Evolutionary conservation across 2,888 invertebrate species (phyloP).

Genomic region (Drosophila mayaguana): DNA sequence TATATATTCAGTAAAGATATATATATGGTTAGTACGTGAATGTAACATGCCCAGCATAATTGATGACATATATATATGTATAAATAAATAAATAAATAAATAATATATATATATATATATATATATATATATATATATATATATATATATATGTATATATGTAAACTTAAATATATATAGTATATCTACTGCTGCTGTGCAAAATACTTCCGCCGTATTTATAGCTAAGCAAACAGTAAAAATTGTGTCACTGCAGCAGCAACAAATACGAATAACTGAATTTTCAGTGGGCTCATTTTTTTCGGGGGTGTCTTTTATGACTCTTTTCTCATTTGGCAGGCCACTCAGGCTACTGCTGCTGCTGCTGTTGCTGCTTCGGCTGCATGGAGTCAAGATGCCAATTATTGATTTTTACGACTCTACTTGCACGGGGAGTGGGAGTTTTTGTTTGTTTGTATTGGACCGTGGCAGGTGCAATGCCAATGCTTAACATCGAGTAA

Average conservation of each 20-base stretch:
- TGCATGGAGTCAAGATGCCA: constrained; percentile 58
- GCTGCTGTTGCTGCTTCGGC: constrained; percentile 17
- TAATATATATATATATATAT: neutral
- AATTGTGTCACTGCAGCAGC: constrained; percentile 47
- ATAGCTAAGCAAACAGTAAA: constrained; percentile 23
- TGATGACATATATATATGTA: constrained; percentile 17
- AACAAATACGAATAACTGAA: constrained; percentile 4
- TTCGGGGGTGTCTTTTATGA: constrained; percentile 18
- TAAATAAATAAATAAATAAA: no score
- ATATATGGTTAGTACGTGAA: constrained; percentile 16
- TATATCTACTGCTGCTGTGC: constrained; percentile 8
- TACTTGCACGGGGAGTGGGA: constrained; percentile 11
- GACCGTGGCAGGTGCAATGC: constrained; percentile 33
- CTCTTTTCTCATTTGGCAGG: constrained; percentile 12
- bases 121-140: neutral
- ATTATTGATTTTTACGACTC: constrained; percentile 65
- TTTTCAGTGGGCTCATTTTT: constrained; percentile 7
- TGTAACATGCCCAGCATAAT: constrained; percentile 33
- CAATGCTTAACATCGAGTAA: constrained; percentile 3
- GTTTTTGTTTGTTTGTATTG: constrained; percentile 37
- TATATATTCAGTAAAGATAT: constrained; percentile 25
- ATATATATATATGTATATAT: neutral
- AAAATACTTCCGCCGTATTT: constrained; percentile 11
- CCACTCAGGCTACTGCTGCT: neutral
- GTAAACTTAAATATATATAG: neutral